Percentiles rank a stretch among this genome's conserved stretches.
phyloP scores from a whole-genome alignment of 2,797 vertebrate genomes.

The Onychomys leucogaster region DNA sequence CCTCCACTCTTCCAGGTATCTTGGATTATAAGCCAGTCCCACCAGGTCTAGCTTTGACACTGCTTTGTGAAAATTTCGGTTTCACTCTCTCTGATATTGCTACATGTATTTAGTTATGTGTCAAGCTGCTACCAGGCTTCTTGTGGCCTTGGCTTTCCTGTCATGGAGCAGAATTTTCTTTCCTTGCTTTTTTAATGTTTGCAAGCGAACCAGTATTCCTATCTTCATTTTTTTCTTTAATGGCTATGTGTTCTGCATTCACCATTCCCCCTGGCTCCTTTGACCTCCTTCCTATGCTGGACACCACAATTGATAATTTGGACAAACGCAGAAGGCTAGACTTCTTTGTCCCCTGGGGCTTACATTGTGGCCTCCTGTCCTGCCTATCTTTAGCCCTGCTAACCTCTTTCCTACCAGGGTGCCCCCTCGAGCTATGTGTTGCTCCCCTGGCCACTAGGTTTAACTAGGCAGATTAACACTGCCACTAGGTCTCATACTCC shows the following conservation, averaged over 20 bases:
- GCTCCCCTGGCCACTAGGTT: neutral
- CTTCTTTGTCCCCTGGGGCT: neutral
- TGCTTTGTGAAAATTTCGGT: neutral
- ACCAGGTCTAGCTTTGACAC: neutral
- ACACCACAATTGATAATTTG: neutral
- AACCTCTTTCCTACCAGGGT: rapidly evolving
- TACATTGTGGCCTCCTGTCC: too few relatives aligned
- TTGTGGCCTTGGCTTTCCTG: neutral
- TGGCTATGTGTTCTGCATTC: neutral
- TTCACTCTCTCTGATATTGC: neutral
- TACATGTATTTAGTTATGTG: neutral
- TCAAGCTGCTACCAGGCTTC: neutral
- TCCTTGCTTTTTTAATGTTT: neutral
- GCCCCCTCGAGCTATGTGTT: neutral
- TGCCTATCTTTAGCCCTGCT: neutral
- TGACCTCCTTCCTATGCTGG: neutral
- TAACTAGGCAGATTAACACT: too few relatives aligned
- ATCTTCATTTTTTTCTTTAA: neutral
- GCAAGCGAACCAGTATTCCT: slow-evolving; percentile 28
- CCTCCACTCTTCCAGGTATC: neutral
- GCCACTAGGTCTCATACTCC: neutral
- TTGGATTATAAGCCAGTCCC: neutral
- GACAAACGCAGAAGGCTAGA: neutral
- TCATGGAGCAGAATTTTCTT: neutral
- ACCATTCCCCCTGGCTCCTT: neutral